A percentile compares a stretch with the other conserved stretches of the same genome.
Evolutionary conservation across 2,113 vertebrate species (phyloP).

Genomic region (Leiothrix lutea): DNA sequence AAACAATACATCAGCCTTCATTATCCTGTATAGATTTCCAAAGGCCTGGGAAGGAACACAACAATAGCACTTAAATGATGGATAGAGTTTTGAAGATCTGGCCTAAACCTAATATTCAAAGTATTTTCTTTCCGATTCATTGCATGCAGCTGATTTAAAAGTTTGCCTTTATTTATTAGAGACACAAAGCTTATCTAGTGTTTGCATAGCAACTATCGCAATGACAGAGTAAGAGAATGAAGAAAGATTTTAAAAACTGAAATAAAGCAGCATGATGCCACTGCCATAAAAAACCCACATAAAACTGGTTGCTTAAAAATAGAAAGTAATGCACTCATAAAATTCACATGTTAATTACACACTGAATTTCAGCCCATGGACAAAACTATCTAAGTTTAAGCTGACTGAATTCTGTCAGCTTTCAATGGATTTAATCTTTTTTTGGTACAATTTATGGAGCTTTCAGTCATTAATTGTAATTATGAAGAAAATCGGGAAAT

Average conservation of each 20-base stretch:
- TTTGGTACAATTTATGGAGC: neutral
- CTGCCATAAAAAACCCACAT: neutral
- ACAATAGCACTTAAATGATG: neutral
- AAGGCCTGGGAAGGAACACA: neutral
- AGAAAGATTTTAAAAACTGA: neutral
- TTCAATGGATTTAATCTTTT: neutral
- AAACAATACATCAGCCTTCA: neutral
- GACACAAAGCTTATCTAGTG: neutral
- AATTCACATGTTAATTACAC: neutral
- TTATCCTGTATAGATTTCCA: neutral
- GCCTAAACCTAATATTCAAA: neutral
- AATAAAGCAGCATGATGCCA: neutral
- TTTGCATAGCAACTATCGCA: neutral
- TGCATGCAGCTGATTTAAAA: neutral
- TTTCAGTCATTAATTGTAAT: neutral
- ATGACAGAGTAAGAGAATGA: neutral
- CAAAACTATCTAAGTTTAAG: neutral
- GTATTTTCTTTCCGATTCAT: neutral
- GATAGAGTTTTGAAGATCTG: neutral
- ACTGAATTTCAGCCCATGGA: neutral
- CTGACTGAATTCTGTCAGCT: neutral
- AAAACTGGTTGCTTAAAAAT: neutral
- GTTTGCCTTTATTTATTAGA: neutral
- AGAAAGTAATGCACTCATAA: neutral
- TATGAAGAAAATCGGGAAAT: neutral